These are phyloP conservation scores for Mohoua ochrocephala DNA, from an alignment of 2,113 vertebrate species.

Conservation along the genomic window DNA sequence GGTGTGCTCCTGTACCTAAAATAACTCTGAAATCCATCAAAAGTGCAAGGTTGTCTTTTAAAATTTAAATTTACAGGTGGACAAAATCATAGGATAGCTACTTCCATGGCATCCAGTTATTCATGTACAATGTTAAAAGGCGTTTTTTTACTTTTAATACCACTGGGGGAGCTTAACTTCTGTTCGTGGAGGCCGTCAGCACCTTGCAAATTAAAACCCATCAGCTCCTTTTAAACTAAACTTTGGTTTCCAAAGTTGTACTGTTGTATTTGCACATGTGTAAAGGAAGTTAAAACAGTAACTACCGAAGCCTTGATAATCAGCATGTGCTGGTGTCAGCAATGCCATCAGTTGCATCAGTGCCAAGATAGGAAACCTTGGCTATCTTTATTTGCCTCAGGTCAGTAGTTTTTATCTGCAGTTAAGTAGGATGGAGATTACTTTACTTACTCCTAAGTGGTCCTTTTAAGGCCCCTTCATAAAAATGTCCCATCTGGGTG, in stretches of 20 bases:
- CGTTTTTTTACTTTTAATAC: background rate
- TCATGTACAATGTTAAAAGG: background rate
- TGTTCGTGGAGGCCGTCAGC: background rate
- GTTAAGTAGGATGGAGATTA: background rate
- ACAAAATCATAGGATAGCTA: background rate
- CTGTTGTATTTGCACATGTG: background rate
- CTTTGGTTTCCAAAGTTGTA: background rate
- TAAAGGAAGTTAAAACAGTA: background rate
- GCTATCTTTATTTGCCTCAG: background rate
- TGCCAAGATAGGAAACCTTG: background rate
- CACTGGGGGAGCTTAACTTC: background rate
- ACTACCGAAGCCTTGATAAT: background rate
- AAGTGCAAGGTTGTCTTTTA: background rate
- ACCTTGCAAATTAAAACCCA: background rate
- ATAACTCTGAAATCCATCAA: background rate
- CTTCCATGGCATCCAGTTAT: background rate
- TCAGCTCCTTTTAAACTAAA: background rate
- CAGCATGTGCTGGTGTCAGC: background rate
- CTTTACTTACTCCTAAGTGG: constrained; percentile 28
- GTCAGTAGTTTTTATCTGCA: constrained; percentile 4
- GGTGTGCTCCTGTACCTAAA: background rate
- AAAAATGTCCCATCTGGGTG: background rate
- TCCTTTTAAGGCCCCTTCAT: constrained; percentile 9
- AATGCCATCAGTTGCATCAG: background rate
- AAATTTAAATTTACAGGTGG: background rate